These are phyloP conservation scores for Hyperoplus lanceolatus DNA, from an alignment of 2,797 vertebrate species.

Conservation along the genomic window DNA sequence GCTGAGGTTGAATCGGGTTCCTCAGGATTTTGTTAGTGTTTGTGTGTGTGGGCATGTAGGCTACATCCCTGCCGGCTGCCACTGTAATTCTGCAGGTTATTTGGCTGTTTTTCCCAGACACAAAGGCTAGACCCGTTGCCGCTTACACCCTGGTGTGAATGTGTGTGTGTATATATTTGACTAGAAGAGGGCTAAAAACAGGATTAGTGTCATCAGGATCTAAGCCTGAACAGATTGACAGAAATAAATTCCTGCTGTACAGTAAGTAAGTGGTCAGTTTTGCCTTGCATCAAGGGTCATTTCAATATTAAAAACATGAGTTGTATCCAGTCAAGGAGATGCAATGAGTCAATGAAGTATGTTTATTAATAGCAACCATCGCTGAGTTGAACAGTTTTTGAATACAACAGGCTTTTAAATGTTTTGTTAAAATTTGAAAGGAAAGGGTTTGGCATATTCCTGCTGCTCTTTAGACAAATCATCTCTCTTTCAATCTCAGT, in stretches of 20 bases:
- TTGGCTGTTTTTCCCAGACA: constrained; percentile 80
- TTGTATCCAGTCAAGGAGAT: neutral
- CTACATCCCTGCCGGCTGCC: constrained; percentile 2
- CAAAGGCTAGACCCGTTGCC: constrained; percentile 71
- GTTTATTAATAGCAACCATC: neutral
- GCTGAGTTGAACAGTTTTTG: neutral
- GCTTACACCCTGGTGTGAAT: constrained; percentile 69
- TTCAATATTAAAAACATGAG: neutral
- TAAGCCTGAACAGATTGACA: constrained; percentile 84
- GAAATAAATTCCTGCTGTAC: constrained; percentile 59
- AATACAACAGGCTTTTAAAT: neutral
- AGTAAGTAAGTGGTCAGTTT: constrained; percentile 70
- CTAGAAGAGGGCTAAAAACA: constrained; percentile 75
- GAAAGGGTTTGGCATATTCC: neutral
- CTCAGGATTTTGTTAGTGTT: constrained; percentile 4
- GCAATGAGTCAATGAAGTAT: neutral
- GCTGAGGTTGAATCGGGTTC: constrained; percentile 31
- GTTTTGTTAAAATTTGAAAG: neutral
- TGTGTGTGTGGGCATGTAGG: neutral
- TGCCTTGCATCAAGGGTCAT: constrained; percentile 35
- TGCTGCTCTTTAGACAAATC: neutral
- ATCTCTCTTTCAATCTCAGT: neutral
- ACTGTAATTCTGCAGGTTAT: constrained; percentile 60
- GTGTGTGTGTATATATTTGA: constrained; percentile 56
- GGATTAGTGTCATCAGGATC: constrained; percentile 84